phyloP scores from a whole-genome alignment of 2,888 invertebrate genomes.

The Adelognathus sp. region DNA sequence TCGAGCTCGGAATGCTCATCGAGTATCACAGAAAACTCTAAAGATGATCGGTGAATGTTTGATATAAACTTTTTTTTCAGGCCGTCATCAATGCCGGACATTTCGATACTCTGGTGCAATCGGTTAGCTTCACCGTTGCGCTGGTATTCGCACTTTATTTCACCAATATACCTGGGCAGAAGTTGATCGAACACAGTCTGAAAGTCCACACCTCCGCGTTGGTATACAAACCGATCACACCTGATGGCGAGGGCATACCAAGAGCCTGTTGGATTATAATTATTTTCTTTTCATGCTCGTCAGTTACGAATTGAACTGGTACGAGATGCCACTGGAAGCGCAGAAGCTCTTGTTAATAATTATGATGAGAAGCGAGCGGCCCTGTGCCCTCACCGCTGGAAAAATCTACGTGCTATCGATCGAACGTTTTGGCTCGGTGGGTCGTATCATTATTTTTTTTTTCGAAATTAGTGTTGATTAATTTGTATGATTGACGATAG shows the following conservation, averaged over 20 bases:
- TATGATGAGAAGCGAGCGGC: slow-evolving; percentile 30
- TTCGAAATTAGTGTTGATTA: no score
- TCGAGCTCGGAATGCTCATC: background rate
- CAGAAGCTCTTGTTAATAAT: slow-evolving; percentile 25
- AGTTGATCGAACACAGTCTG: slow-evolving; percentile 4
- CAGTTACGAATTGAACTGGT: slow-evolving; percentile 34
- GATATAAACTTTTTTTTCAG: background rate
- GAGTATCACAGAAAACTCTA: background rate
- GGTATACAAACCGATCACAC: background rate
- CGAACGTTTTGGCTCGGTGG: no score
- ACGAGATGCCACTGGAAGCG: background rate
- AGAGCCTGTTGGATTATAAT: background rate
- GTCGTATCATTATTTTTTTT: no score
- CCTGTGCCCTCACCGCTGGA: no score
- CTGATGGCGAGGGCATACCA: background rate
- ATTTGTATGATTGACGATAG: no score
- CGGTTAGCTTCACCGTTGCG: background rate
- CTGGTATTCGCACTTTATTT: background rate
- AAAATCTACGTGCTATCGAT: no score
- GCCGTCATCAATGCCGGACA: background rate
- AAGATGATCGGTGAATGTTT: background rate
- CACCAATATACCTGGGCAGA: slow-evolving; percentile 3
- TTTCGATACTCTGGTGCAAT: background rate
- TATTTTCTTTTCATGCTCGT: background rate
- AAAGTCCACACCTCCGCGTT: background rate